Percentiles rank a stretch among this genome's conserved stretches.
Conservation (phyloP, 2,888 invertebrate genomes). For the Macrosiphum euphorbiae region DNA sequence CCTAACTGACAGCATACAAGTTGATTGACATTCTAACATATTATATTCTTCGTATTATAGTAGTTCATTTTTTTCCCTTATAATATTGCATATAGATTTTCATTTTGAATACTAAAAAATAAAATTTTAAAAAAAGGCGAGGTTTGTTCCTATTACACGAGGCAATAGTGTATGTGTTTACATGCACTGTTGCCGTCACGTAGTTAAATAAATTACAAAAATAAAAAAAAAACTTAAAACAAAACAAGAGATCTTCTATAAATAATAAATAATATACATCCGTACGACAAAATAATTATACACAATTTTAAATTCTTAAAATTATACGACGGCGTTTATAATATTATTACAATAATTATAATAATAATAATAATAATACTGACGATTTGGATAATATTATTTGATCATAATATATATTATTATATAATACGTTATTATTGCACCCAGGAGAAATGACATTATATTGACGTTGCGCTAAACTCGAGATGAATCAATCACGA, state of each 20-base stretch:
- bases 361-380: slow-evolving; percentile 1
- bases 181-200: slow-evolving; percentile 44
- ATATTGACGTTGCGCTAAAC: background rate
- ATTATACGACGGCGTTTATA: slow-evolving; percentile 22
- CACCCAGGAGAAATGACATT: background rate
- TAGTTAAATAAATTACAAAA: slow-evolving; percentile 12
- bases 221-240: slow-evolving; percentile 47
- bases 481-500: slow-evolving; percentile 1
- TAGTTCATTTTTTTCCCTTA: slow-evolving; percentile 14
- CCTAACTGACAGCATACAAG: background rate
- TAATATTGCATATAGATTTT: slow-evolving; percentile 24
- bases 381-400: slow-evolving; percentile 16
- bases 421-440: background rate
- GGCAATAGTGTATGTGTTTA: slow-evolving; percentile 32
- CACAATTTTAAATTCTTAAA: slow-evolving; percentile 30
- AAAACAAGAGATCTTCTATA: slow-evolving; percentile 61
- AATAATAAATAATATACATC: slow-evolving; percentile 31
- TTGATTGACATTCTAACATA: background rate
- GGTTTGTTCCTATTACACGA: slow-evolving; percentile 61
- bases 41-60: background rate
- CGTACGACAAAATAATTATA: slow-evolving; percentile 44
- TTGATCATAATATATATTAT: background rate
- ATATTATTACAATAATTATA: background rate
- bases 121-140: slow-evolving; percentile 59
- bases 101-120: slow-evolving; percentile 29